A percentile compares a stretch with the other conserved stretches of the same genome.
These are phyloP conservation scores for Sterrhoptilus dennistouni DNA, from an alignment of 2,113 vertebrate genomes.

Conservation along the genomic window DNA sequence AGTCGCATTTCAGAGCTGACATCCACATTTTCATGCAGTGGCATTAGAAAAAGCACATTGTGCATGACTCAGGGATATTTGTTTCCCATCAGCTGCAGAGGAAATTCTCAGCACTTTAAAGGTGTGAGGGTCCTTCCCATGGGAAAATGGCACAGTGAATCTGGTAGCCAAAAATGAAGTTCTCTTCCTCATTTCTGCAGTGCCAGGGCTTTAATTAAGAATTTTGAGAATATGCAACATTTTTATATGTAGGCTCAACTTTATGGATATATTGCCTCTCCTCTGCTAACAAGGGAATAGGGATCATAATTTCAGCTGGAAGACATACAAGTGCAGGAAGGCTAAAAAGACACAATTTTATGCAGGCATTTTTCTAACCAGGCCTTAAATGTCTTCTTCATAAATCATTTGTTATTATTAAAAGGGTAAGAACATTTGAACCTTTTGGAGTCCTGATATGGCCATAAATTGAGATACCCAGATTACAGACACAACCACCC, in stretches of 20 bases:
- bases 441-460: background rate
- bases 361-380: background rate
- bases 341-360: background rate
- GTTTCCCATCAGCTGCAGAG: slow-evolving; percentile 5
- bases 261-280: background rate
- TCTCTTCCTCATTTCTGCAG: background rate
- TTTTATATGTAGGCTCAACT: background rate
- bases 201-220: background rate
- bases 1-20: background rate
- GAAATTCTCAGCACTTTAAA: background rate
- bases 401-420: background rate
- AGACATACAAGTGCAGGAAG: background rate
- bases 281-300: background rate
- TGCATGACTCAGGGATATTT: background rate
- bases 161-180: background rate
- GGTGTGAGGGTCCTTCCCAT: background rate
- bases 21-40: background rate
- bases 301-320: background rate
- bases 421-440: background rate
- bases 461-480: background rate
- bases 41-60: background rate
- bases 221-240: background rate
- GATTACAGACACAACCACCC: background rate
- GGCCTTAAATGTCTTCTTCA: background rate
- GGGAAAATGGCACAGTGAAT: background rate